These are phyloP conservation scores for Enteromius anoplus DNA, from an alignment of 2,797 vertebrate genomes.

Conservation along the genomic window DNA sequence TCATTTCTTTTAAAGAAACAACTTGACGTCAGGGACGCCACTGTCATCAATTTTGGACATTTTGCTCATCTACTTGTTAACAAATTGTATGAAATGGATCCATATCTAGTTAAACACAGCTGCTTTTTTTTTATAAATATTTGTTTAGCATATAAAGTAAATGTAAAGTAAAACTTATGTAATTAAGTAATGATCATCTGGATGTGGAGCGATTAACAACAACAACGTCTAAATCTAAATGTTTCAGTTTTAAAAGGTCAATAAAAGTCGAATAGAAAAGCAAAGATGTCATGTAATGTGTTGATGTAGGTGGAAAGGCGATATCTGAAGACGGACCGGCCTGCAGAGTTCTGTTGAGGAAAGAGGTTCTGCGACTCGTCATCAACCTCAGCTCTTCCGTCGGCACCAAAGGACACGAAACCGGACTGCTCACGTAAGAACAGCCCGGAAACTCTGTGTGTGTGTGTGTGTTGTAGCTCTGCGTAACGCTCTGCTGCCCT, in stretches of 20 bases:
- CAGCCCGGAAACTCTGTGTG: background rate
- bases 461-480: background rate
- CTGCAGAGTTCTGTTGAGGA: slow-evolving; percentile 83
- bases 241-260: background rate
- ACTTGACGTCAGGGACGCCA: background rate
- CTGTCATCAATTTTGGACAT: background rate
- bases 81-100: background rate
- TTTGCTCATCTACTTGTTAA: background rate
- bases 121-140: background rate
- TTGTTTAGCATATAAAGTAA: background rate
- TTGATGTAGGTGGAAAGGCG: slow-evolving; percentile 78
- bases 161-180: background rate
- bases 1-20: background rate
- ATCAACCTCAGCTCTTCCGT: slow-evolving; percentile 87
- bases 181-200: background rate
- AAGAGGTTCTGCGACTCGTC: slow-evolving; percentile 85
- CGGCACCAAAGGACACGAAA: slow-evolving; percentile 87
- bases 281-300: background rate
- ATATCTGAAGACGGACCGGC: slow-evolving; percentile 85
- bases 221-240: background rate
- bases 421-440: slow-evolving; percentile 86
- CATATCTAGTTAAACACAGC: background rate
- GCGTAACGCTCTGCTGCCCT: background rate
- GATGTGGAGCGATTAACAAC: background rate
- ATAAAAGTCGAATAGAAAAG: background rate